phyloP scores from a whole-genome alignment of 2,797 vertebrate genomes.

The Spheniscus humboldti region DNA sequence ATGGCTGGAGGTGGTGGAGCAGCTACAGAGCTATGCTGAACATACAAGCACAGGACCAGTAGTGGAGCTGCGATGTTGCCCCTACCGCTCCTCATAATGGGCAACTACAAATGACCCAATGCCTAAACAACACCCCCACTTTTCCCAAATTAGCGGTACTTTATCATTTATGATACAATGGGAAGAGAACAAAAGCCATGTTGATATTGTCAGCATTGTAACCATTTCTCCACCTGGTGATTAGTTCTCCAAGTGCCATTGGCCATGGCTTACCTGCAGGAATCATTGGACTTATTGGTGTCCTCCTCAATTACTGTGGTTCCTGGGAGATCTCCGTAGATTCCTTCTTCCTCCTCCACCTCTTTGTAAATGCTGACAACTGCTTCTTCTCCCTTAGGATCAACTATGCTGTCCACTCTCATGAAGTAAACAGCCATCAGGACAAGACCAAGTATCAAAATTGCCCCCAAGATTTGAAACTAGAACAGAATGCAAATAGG shows the following conservation, averaged over 20 bases:
- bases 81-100: neutral
- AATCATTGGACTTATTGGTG: neutral
- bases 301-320: neutral
- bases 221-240: neutral
- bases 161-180: neutral
- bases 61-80: neutral
- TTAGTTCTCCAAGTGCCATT: neutral
- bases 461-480: constrained; percentile 4
- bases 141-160: neutral
- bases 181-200: neutral
- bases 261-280: constrained; percentile 32
- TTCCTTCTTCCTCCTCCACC: neutral
- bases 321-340: neutral
- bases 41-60: neutral
- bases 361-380: neutral
- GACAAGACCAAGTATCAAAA: neutral
- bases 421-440: constrained; percentile 1
- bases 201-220: neutral
- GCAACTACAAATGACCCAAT: neutral
- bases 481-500: neutral
- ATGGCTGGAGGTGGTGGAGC: neutral
- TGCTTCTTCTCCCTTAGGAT: neutral
- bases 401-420: neutral
- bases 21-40: neutral
- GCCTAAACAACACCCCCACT: neutral